Evolutionary conservation across 2,888 invertebrate genomes (phyloP).

Genomic region (Iphiclides podalirius): DNA sequence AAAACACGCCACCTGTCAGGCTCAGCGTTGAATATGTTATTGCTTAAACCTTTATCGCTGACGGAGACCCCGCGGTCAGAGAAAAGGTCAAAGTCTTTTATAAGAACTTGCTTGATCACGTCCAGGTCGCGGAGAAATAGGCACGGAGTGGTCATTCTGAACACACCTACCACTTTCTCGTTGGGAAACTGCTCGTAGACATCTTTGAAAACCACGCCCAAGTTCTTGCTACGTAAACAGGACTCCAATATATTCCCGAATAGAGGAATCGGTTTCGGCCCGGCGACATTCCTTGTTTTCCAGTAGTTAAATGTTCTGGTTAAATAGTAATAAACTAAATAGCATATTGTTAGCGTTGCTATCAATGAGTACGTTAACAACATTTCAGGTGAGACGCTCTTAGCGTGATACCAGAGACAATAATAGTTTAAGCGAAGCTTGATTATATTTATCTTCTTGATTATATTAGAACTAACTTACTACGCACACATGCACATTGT

Average conservation of each 20-base stretch:
- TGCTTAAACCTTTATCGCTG: slow-evolving; percentile 43
- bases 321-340: neutral
- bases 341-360: neutral
- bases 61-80: slow-evolving; percentile 46
- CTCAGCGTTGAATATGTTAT: slow-evolving; percentile 48
- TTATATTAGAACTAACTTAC: too few relatives aligned
- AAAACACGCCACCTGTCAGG: slow-evolving; percentile 47
- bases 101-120: slow-evolving; percentile 46
- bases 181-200: slow-evolving; percentile 43
- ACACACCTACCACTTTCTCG: slow-evolving; percentile 53
- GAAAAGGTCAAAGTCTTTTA: slow-evolving; percentile 53
- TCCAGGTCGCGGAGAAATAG: slow-evolving; percentile 52
- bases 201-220: slow-evolving; percentile 34
- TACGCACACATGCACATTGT: too few relatives aligned
- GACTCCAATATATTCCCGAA: slow-evolving; percentile 48
- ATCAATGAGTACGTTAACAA: too few relatives aligned
- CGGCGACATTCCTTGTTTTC: slow-evolving; percentile 38
- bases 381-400: too few relatives aligned
- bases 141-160: slow-evolving; percentile 44
- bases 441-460: too few relatives aligned
- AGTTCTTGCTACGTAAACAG: slow-evolving; percentile 33
- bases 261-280: slow-evolving; percentile 40
- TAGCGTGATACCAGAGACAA: too few relatives aligned
- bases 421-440: too few relatives aligned
- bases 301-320: too few relatives aligned